These are phyloP conservation scores for Marcusenius ussheri DNA, from an alignment of 2,113 vertebrate genomes.

Conservation along the genomic window DNA sequence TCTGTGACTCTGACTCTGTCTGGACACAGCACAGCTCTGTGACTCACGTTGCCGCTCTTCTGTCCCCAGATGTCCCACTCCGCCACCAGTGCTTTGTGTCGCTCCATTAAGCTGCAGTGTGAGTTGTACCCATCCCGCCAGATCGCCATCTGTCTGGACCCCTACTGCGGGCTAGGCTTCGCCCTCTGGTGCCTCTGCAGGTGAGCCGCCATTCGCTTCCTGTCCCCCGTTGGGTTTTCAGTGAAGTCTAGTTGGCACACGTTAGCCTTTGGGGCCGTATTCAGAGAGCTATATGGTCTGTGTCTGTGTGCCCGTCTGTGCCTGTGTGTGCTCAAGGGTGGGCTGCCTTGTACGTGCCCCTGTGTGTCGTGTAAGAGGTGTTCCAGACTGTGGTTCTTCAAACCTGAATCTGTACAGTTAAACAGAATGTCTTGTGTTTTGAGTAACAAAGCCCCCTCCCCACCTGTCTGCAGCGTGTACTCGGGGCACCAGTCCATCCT, in stretches of 20 bases:
- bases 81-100: constrained; percentile 92
- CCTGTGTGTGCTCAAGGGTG: background rate
- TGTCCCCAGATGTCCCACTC: constrained; percentile 83
- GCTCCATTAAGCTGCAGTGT: constrained; percentile 92
- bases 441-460: background rate
- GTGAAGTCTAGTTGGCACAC: background rate
- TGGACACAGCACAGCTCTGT: background rate
- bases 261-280: background rate
- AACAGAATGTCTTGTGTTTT: background rate
- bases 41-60: background rate
- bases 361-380: background rate
- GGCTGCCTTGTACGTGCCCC: background rate
- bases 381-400: background rate
- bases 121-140: constrained; percentile 92
- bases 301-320: background rate
- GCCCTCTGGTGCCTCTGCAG: constrained; percentile 91
- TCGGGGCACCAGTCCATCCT: constrained; percentile 91
- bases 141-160: constrained; percentile 93
- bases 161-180: constrained; percentile 93
- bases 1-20: background rate
- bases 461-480: constrained; percentile 54
- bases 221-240: background rate
- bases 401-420: background rate
- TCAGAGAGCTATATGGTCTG: background rate
- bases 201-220: background rate